Conservation (phyloP, 2,888 invertebrate genomes). For the Griposia aprilina region DNA sequence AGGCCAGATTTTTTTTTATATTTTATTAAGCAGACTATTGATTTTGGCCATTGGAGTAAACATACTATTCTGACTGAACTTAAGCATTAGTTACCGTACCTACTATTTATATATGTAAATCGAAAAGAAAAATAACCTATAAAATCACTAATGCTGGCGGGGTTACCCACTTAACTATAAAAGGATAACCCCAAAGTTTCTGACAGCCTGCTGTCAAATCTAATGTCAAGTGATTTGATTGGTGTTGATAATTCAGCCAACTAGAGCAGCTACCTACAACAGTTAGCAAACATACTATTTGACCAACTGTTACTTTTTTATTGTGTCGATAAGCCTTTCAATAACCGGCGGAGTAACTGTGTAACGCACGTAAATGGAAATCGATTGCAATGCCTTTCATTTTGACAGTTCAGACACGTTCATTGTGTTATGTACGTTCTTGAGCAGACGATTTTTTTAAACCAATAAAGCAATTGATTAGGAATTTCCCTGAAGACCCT, state of each 20-base stretch:
- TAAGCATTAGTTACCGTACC: background rate
- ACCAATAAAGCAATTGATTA: background rate
- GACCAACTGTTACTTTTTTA: background rate
- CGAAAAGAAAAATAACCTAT: background rate
- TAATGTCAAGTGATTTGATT: too few relatives aligned
- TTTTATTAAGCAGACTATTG: background rate
- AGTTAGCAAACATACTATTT: background rate
- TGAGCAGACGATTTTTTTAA: background rate
- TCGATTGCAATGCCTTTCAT: too few relatives aligned
- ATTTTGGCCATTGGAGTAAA: background rate
- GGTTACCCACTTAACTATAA: background rate
- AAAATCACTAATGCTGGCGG: background rate
- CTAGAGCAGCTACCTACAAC: background rate
- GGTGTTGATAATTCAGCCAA: background rate
- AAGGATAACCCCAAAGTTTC: background rate
- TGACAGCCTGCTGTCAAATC: background rate
- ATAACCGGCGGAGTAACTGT: too few relatives aligned
- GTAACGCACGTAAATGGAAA: too few relatives aligned
- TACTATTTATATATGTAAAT: too few relatives aligned
- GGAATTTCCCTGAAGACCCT: background rate
- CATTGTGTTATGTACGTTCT: too few relatives aligned
- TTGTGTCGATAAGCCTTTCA: background rate
- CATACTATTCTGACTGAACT: background rate
- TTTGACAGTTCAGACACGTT: too few relatives aligned
- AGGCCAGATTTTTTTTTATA: too few relatives aligned